Percentiles rank a stretch among this genome's conserved stretches.
Evolutionary conservation across 1,140 invertebrate species (phyloP).

Genomic region (Medauroidea extradentata): DNA sequence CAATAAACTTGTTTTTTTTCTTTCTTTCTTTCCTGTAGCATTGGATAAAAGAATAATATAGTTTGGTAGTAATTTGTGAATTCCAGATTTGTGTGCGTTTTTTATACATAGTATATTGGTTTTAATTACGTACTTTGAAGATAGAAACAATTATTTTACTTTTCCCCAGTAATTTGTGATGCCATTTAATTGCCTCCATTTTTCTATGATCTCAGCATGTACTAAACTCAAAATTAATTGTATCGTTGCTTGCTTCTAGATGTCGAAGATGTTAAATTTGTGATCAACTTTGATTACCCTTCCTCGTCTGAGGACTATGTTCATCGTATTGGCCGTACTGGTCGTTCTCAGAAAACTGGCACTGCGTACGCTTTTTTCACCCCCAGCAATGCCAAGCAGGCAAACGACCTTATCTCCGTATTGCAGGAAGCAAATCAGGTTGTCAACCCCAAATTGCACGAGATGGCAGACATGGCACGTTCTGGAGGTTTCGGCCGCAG

Average conservation of each 20-base stretch:
- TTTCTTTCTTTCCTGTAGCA: too few species aligned
- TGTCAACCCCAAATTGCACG: conserved; percentile 65
- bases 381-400: conserved; percentile 85
- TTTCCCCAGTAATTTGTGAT: too few species aligned
- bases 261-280: conserved; percentile 99
- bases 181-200: too few species aligned
- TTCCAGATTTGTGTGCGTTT: too few species aligned
- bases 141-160: too few species aligned
- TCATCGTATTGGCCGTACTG: conserved; percentile 97
- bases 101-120: too few species aligned
- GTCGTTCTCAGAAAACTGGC: conserved; percentile 88
- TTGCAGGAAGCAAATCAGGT: conserved; percentile 94
- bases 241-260: conserved; percentile 54
- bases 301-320: conserved; percentile 99
- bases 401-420: conserved; percentile 86
- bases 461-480: conserved; percentile 51
- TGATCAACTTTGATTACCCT: conserved; percentile 99
- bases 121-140: too few species aligned
- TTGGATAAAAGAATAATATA: too few species aligned
- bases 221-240: neutral
- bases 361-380: conserved; percentile 99
- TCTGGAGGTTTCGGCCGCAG: conserved; percentile 39
- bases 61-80: too few species aligned
- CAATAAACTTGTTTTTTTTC: too few species aligned
- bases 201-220: neutral